A percentile compares a stretch with the other conserved stretches of the same genome.
These are phyloP conservation scores for Ptiloglossa arizonensis DNA, from an alignment of 1,140 invertebrate genomes.

Conservation along the genomic window DNA sequence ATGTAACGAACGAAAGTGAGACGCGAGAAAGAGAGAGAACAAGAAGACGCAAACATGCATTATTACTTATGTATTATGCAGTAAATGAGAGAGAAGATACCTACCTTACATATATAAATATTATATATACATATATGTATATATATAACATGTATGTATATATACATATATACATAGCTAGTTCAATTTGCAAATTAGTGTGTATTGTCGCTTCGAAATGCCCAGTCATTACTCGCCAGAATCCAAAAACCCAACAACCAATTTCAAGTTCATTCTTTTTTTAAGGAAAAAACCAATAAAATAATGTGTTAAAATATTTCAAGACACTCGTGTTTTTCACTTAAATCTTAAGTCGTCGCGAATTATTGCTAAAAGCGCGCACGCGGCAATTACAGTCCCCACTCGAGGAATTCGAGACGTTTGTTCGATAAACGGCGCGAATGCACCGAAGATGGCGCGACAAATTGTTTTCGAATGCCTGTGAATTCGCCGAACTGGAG, in stretches of 20 bases:
- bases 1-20: slow-evolving; percentile 11
- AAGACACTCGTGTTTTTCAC: slow-evolving; percentile 32
- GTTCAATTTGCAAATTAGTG: slow-evolving; percentile 80
- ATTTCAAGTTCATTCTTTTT: slow-evolving; percentile 81
- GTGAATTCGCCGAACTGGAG: neutral
- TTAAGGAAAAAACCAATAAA: slow-evolving; percentile 76
- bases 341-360: neutral
- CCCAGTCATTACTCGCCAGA: slow-evolving; percentile 80
- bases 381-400: neutral
- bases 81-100: slow-evolving; percentile 72
- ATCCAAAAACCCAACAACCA: slow-evolving; percentile 74
- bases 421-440: neutral
- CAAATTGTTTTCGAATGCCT: neutral
- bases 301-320: slow-evolving; percentile 76
- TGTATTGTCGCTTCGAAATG: slow-evolving; percentile 80
- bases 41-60: slow-evolving; percentile 71
- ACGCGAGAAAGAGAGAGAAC: slow-evolving; percentile 37
- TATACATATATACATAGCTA: slow-evolving; percentile 79
- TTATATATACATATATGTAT: slow-evolving; percentile 66
- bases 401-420: neutral
- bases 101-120: slow-evolving; percentile 73
- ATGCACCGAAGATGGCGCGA: neutral
- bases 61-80: slow-evolving; percentile 77
- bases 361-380: neutral
- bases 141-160: slow-evolving; percentile 61